Evolutionary conservation across 2,797 vertebrate genomes (phyloP), one percentile per base, ranked within the genome.

Genomic region (Danio tinwini): DNA sequence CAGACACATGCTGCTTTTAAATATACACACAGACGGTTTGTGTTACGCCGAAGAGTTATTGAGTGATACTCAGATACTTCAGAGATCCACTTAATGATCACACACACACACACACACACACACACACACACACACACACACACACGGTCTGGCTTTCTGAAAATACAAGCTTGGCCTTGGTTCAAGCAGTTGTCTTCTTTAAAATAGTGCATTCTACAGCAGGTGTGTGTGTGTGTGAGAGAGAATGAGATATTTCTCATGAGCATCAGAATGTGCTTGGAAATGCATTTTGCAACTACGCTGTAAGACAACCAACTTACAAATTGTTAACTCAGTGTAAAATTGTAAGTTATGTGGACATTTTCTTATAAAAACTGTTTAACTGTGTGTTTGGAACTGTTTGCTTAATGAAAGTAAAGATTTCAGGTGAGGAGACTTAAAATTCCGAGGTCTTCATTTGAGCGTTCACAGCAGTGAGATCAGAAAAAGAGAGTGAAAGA

Each of bases 151-250:
- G 58, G 53, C 59, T 61, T 55, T 68, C 64, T 64, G 52, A 65
- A 40, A 58, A 74, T 67, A 67, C 40, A 64, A 44, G 52, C 52
- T 58, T 58, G 44, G 49, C 67, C 40, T n/a, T 77, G 87, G 88
- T 88, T 91, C 90, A 85, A 85, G 83, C 89, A 92, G 89, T 88
- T 91, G 91, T 86, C 86, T 39, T 74, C 79, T 87, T 89, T 47
- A 86, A 91, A 93, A 92, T 92, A 92, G 88, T 89, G 86, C 75
- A 21, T 52, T 3, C 81, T 45, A 76, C 70, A 76, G 67, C 8
- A 79, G 56, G 82, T 72, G 86, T 67, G 81, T 83, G 50, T 76
- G 83, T 73, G 53, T 75, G 81, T 78, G 88, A 42, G 74, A 62
- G 83, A 12, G 73, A 59, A 37, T 50, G 72, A 16, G 13, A 70